Evolutionary conservation across 2,797 vertebrate species (phyloP).

Genomic region (Enoplosus armatus): DNA sequence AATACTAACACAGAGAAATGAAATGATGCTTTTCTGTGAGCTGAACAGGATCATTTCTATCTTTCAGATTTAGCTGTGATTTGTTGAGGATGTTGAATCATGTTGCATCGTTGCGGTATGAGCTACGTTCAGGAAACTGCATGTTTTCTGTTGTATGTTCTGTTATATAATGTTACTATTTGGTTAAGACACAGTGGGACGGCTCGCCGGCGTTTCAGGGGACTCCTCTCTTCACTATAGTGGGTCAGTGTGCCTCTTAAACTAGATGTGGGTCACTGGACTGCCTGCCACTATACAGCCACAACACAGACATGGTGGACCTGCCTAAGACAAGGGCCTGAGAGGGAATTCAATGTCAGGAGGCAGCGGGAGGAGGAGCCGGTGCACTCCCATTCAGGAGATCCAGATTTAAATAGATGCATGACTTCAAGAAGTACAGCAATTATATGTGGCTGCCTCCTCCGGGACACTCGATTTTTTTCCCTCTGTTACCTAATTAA

Average conservation of each 20-base stretch:
- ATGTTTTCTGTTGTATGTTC: slow-evolving; percentile 14
- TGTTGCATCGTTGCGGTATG: not conserved
- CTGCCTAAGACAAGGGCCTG: slow-evolving; percentile 82
- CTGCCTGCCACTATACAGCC: slow-evolving; percentile 68
- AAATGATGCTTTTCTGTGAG: not conserved
- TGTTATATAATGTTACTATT: slow-evolving; percentile 15
- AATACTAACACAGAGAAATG: not conserved
- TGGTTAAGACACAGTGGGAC: slow-evolving; percentile 17
- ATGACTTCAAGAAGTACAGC: slow-evolving; percentile 71
- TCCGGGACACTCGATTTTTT: slow-evolving; percentile 71
- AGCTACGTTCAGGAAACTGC: not conserved
- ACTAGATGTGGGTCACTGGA: slow-evolving; percentile 80
- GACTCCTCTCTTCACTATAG: slow-evolving; percentile 66
- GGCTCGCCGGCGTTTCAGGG: slow-evolving; percentile 27
- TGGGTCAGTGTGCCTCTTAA: slow-evolving; percentile 81
- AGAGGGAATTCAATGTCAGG: slow-evolving; percentile 78
- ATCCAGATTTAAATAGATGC: slow-evolving; percentile 69
- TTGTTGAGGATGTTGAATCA: not conserved
- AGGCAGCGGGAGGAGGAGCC: slow-evolving; percentile 45
- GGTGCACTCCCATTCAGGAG: slow-evolving; percentile 66
- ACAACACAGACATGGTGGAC: slow-evolving; percentile 73
- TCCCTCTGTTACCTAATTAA: slow-evolving; percentile 85
- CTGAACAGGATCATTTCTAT: not conserved
- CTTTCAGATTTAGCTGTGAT: not conserved
- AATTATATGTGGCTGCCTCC: slow-evolving; percentile 79